Percentiles rank a stretch among this genome's conserved stretches.
Conservation (phyloP, 2,797 vertebrate species). For the Oophaga sylvatica region DNA sequence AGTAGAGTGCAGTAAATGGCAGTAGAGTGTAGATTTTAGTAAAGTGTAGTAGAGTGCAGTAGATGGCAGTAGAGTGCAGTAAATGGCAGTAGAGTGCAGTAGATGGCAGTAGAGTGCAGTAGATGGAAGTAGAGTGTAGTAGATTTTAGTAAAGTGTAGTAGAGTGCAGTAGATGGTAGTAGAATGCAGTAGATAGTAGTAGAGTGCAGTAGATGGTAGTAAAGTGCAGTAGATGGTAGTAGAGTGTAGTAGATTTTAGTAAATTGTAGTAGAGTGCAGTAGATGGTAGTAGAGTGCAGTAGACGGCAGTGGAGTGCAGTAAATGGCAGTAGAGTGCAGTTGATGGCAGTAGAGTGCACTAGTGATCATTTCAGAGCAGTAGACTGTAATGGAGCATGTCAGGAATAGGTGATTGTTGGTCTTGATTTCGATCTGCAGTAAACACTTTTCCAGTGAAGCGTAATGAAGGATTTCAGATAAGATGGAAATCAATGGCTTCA, state of each 20-base stretch:
- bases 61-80: neutral
- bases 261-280: too few species aligned
- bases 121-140: too few species aligned
- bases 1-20: too few species aligned
- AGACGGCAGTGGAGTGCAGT: neutral
- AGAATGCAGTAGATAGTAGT: neutral
- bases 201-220: neutral
- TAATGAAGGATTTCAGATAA: too few species aligned
- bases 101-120: neutral
- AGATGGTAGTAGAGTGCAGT: neutral
- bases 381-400: neutral
- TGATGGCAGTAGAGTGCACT: neutral
- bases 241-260: neutral
- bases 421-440: neutral
- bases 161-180: neutral
- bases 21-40: too few species aligned
- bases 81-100: neutral
- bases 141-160: too few species aligned
- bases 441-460: neutral
- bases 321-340: neutral
- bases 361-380: neutral
- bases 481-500: neutral
- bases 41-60: too few species aligned
- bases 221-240: neutral
- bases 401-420: neutral